A percentile compares a stretch with the other conserved stretches of the same genome.
phyloP scores from a whole-genome alignment of 2,888 invertebrate species.

The Caenorhabditis wallacei region DNA sequence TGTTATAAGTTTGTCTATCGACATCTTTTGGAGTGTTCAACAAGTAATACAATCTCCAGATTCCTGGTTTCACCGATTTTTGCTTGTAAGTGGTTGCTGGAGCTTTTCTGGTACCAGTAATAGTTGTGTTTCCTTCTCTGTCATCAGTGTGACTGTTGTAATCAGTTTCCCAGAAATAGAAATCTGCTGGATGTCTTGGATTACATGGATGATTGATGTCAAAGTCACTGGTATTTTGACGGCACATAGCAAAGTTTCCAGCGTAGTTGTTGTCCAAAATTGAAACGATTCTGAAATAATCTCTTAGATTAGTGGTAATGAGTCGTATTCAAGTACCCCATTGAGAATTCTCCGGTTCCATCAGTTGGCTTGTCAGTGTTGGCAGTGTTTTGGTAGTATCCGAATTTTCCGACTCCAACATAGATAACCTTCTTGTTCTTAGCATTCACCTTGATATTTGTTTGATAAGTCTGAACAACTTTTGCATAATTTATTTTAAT shows the following conservation, averaged over 20 bases:
- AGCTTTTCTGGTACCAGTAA: not conserved
- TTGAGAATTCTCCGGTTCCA: conserved; percentile 78
- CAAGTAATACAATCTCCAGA: conserved; percentile 79
- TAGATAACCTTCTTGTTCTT: conserved; percentile 61
- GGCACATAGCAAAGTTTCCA: conserved; percentile 77
- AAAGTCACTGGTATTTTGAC: conserved; percentile 57
- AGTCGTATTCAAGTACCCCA: conserved; percentile 59
- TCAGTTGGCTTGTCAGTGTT: conserved; percentile 74
- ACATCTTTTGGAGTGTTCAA: conserved; percentile 73
- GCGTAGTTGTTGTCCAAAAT: conserved; percentile 65
- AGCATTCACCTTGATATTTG: conserved; percentile 22
- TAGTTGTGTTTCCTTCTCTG: conserved; percentile 41
- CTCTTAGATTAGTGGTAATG: not conserved
- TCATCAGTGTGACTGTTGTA: conserved; percentile 67
- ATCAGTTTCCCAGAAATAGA: conserved; percentile 77
- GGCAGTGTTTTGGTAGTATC: conserved; percentile 61
- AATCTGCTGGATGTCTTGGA: conserved; percentile 76
- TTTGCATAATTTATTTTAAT: no score
- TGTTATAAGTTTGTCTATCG: conserved; percentile 65
- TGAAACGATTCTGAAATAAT: conserved; percentile 67
- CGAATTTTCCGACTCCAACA: conserved; percentile 63
- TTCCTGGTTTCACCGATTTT: conserved; percentile 79
- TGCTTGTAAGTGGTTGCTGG: conserved; percentile 61
- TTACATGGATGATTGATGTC: conserved; percentile 70
- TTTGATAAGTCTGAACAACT: conserved; percentile 16